Base-by-base conservation (phyloP, 1,140 invertebrate genomes). In the Trachymyrmex septentrionalis region DNA sequence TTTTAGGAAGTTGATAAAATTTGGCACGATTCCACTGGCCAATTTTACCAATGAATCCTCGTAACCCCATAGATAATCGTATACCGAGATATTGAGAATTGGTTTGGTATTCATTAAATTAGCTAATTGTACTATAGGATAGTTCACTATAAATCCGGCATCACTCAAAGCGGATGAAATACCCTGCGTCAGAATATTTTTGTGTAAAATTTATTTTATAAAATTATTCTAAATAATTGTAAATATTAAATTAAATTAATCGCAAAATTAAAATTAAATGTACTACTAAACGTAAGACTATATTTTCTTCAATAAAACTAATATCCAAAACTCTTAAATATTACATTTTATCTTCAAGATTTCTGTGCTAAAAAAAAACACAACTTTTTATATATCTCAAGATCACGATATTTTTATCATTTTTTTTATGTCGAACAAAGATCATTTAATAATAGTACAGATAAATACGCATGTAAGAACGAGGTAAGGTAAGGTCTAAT, bases 51-150 rank as follows among this genome's bases (percentile, higher is more conserved):
- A 89, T 2, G 96, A 95, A 93, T 99, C 98, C 3, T 98, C 96
- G 91, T 98, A 99, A 0, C 98, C 98, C 97, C 97, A 99, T 3
- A 99, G 93, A 84, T 98, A 96, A 4, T 99, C 97, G 24, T 97
- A 93, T 0, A 98, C 96, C 0, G 96, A 96, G 50, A 98, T 91
- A 2, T 96, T 96, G 38, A 97, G 95, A 91, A 99, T 97, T 0
- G 98, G 95, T 92, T 97, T 95, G 16, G 97, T 96, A 24, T 97
- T 96, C 1, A 97, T 88, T 6, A 96, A 95, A 63, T 95, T 95
- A 2, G 97, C 95, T 44, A 98, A 92, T 34, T 97, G 96, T 30
- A 96, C 96, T 0, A 98, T 94, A 0, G 96, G 97, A 44, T 96
- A 95, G 66, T 97, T 97, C 0, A 96, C 94, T 3, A 97, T 93